Base-by-base conservation (phyloP, 2,797 vertebrate genomes). In the Lagocephalus sceleratus region DNA sequence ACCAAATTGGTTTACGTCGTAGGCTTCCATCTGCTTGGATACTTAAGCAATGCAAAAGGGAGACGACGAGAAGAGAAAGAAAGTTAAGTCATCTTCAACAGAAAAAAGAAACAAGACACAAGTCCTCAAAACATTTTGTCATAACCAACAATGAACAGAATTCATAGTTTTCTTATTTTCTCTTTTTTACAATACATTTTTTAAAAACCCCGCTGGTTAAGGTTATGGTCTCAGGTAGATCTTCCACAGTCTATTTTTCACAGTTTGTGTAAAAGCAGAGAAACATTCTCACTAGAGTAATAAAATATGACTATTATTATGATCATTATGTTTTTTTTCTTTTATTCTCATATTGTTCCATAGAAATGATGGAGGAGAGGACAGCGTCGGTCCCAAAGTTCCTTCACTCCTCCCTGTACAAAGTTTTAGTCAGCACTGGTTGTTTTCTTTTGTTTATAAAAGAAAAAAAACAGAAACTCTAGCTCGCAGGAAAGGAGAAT, bases 241-340 rank as follows among this genome's bases (percentile, higher is more conserved):
- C 81, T 90, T 94, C 91, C 84, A 92, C 92, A 88, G 90, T 85
- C 86, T 85, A 83, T 94, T 35, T 90, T 92, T 94, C 93, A 94
- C 92, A 90, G 90, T 93, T 92, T 90, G 91, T 94, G 94, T 93
- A 98, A 97, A 97, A 97, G 93, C 93, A 90, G 90, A 92, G 85
- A 89, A 88, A 90, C 85, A 83, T 90, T 94, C 93, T 92, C 71
- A 82, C 92, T 92, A 93, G 92, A 92, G 91, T 97, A 98, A 94
- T 95, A 99, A 99, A 98, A 97, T 96, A 97, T 85, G 85, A 89
- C 86, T 89, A 89, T 91, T 87, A 86, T 87, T 89, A 84, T 88
- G 76, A 73, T 83, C 81, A 84, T 87, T 85, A 86, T 92, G 82
- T 81, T 89, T 71, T 83, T 87, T 93, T 71, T 42, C 9, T 42